phyloP scores from a whole-genome alignment of 2,888 invertebrate species.

The Leptopilina drosophilae region DNA sequence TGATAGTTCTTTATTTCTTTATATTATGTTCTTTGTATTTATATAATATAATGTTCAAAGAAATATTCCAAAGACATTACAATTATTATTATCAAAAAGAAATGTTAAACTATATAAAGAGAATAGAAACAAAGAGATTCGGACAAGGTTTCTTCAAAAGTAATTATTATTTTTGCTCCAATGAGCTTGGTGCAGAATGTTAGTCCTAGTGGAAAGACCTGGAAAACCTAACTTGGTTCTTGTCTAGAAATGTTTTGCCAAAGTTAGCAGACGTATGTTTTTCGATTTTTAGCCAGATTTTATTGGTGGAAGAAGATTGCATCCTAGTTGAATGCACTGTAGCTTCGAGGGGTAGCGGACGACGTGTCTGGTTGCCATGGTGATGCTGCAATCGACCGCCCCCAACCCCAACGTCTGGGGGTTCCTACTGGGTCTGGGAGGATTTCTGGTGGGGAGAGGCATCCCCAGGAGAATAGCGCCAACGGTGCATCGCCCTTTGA shows the following conservation, averaged over 20 bases:
- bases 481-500: constrained; percentile 72
- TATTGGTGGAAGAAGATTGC: constrained; percentile 70
- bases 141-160: no score
- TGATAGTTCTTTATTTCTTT: neutral
- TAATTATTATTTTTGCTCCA: no score
- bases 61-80: no score
- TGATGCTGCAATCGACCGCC: constrained; percentile 79
- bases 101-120: no score
- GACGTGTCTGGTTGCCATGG: constrained; percentile 79
- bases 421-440: constrained; percentile 62
- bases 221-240: constrained; percentile 8
- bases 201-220: neutral
- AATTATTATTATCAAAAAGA: no score
- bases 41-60: no score
- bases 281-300: constrained; percentile 57
- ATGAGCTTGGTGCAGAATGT: neutral
- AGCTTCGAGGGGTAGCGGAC: constrained; percentile 79
- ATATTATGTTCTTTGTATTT: no score
- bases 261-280: constrained; percentile 38
- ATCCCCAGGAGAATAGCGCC: constrained; percentile 64
- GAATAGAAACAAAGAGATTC: no score
- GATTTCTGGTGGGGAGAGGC: constrained; percentile 58
- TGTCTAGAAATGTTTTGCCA: neutral
- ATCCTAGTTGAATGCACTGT: constrained; percentile 76
- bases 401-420: constrained; percentile 70